These are phyloP conservation scores for Apoda limacodes DNA, from an alignment of 2,888 invertebrate genomes.

Conservation along the genomic window DNA sequence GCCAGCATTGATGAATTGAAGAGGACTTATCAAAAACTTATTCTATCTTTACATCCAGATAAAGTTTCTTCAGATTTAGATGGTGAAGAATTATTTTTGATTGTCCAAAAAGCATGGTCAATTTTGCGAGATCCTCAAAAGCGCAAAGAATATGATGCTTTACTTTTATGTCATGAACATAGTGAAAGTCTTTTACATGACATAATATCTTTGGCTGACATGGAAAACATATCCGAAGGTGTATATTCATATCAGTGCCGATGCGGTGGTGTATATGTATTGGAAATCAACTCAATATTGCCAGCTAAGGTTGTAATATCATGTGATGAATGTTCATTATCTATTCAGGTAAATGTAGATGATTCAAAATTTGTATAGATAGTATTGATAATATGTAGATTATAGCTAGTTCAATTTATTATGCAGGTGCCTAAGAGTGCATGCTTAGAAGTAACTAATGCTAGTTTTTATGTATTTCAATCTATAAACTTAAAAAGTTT, in stretches of 20 bases:
- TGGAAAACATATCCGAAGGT: constrained; percentile 43
- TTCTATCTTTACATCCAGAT: constrained; percentile 72
- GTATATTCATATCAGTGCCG: constrained; percentile 72
- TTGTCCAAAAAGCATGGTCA: constrained; percentile 79
- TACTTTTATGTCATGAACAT: constrained; percentile 68
- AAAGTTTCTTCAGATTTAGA: constrained; percentile 38
- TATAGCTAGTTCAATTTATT: too few species aligned
- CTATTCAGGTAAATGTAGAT: constrained; percentile 66
- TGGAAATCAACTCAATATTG: constrained; percentile 31
- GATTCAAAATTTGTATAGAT: too few species aligned
- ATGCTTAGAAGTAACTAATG: too few species aligned
- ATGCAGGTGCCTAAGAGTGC: too few species aligned
- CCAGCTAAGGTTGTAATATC: constrained; percentile 60
- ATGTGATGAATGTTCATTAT: constrained; percentile 82
- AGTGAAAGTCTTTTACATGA: constrained; percentile 71
- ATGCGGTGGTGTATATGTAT: constrained; percentile 74
- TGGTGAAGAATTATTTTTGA: constrained; percentile 34
- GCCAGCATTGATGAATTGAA: constrained; percentile 71
- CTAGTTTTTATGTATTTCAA: too few species aligned
- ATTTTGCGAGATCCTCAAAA: constrained; percentile 70
- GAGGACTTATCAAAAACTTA: constrained; percentile 70
- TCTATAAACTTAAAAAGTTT: too few species aligned
- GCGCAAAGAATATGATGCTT: constrained; percentile 75
- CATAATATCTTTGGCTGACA: constrained; percentile 59
- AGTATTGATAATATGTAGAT: too few species aligned